Evolutionary conservation across 1,140 invertebrate genomes (phyloP).

Genomic region (Drosophila sturtevanti): DNA sequence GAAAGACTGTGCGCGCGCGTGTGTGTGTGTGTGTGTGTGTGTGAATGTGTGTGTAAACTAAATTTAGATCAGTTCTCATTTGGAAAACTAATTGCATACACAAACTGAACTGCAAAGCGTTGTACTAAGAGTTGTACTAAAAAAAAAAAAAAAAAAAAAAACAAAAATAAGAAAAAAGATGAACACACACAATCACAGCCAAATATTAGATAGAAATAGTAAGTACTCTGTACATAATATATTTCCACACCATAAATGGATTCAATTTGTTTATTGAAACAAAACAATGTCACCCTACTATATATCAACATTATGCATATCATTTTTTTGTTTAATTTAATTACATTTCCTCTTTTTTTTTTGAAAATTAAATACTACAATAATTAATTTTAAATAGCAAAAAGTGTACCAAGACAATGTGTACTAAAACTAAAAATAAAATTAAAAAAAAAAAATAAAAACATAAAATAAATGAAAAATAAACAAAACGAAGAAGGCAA

Average conservation of each 20-base stretch:
- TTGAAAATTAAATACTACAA: slow-evolving; percentile 41
- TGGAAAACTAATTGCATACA: neutral
- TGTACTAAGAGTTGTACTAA: neutral
- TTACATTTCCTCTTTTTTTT: neutral
- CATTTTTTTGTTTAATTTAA: slow-evolving; percentile 30
- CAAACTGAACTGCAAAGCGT: too few species aligned
- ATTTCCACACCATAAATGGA: neutral
- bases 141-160: too few species aligned
- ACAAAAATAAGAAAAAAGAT: too few species aligned
- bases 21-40: neutral
- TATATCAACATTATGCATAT: slow-evolving; percentile 77
- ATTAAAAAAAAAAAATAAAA: neutral
- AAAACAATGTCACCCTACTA: slow-evolving; percentile 20
- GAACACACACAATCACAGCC: slow-evolving; percentile 8
- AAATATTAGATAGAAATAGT: slow-evolving; percentile 4
- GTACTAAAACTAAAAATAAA: neutral
- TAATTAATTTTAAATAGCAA: slow-evolving; percentile 79
- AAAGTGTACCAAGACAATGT: slow-evolving; percentile 21
- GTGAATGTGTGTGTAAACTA: slow-evolving; percentile 1
- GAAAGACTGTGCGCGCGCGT: neutral
- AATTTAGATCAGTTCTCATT: neutral
- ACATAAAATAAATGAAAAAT: slow-evolving; percentile 18
- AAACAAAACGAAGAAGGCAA: slow-evolving; percentile 50
- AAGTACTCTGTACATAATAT: neutral
- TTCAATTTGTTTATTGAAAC: neutral